phyloP scores from a whole-genome alignment of 2,888 invertebrate species.

The Drosophila phalerata region DNA sequence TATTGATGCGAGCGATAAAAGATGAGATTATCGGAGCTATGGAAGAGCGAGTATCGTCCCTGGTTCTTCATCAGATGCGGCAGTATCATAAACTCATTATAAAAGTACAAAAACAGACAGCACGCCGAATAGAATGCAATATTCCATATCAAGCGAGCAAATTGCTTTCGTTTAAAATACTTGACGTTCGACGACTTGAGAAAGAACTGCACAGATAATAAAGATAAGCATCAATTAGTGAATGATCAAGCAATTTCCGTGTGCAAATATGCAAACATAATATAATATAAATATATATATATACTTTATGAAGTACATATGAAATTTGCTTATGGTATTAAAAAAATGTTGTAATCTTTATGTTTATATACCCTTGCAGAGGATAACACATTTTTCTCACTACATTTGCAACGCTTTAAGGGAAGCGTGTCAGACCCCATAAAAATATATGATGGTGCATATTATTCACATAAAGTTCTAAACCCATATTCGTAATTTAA shows the following conservation, averaged over 20 bases:
- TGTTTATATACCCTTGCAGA: background rate
- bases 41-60: constrained; percentile 84
- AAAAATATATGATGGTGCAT: background rate
- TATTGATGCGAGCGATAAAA: constrained; percentile 84
- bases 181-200: constrained; percentile 83
- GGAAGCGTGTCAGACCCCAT: background rate
- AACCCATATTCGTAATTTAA: too few relatives aligned
- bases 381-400: background rate
- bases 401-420: too few relatives aligned
- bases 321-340: background rate
- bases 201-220: constrained; percentile 75
- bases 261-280: background rate
- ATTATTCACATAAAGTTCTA: too few relatives aligned
- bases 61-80: constrained; percentile 84
- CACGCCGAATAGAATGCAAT: constrained; percentile 84
- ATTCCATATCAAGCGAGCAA: constrained; percentile 84
- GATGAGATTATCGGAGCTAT: constrained; percentile 84
- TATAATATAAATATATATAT: background rate
- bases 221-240: background rate
- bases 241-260: background rate
- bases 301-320: background rate
- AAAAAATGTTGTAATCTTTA: background rate
- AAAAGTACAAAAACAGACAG: constrained; percentile 83
- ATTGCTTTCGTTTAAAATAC: constrained; percentile 84
- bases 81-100: constrained; percentile 85